Base-by-base conservation (phyloP, 2,113 vertebrate genomes). In the Tyrannus savana region DNA sequence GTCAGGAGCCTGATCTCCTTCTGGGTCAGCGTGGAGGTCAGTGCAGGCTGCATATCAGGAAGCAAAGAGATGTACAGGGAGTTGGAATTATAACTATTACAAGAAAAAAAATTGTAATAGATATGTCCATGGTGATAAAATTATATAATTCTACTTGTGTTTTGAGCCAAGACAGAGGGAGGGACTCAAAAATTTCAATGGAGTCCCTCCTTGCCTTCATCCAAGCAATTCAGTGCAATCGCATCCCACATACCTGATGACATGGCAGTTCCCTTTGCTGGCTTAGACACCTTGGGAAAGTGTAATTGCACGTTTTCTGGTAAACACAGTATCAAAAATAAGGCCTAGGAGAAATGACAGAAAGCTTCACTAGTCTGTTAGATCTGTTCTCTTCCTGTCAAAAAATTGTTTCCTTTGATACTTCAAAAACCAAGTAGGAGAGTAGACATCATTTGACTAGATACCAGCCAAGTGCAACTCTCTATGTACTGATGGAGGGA, bases 291-390 rank as follows among this genome's bases (percentile, higher is more conserved):
- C 16, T 33, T 2, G 8, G 41, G 55, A 67, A 67, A 27, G 10
- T 3, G 16, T 0, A 74, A 37, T 46, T 37, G 47, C 30, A 53
- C 0, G 1, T 12, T 47, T 27, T 44, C 18, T 46, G n/a, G 11
- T 41, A 78, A 94, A 72, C 58, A 31, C 1, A 0, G 21, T 41
- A 25, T 21, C 27, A 87, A 87, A 88, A 87, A 60, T 35, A 82
- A 69, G 12, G 42, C 28, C n/a, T 60, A 27, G 13, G 21, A 52
- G 76, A 74, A 80, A 80, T 58, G 39, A 41, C 1, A 4, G 23
- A 39, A 84, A 76, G 39, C 19, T 67, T 72, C 47, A 84, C 22
- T 9, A 4, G 13, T 42, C 50, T 88, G 46, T 62, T 80, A 91
- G 47, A 31, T 24, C 16, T 75, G 19, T 68, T 56, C 12, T 67